These are phyloP conservation scores for Montipora cactus DNA, from an alignment of 64 coral and sea anemone species.

Conservation along the genomic window DNA sequence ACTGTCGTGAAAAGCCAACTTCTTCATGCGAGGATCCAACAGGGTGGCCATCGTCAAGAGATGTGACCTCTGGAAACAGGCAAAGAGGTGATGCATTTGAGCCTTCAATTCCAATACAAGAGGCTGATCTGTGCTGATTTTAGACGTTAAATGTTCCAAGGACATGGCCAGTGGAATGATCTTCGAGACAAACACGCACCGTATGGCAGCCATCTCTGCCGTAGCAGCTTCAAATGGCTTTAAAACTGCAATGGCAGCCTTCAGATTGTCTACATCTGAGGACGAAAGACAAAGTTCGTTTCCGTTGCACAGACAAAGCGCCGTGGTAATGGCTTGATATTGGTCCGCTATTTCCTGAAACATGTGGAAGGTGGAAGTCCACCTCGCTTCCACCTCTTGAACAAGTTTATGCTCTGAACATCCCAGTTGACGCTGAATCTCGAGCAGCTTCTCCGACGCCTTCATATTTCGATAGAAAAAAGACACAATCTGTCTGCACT, in stretches of 20 bases:
- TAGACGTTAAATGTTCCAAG: constrained; percentile 37
- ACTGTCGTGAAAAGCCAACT: constrained; percentile 3
- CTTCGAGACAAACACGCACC: constrained; percentile 20
- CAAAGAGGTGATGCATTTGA: constrained; percentile 23
- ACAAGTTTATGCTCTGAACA: constrained; percentile 15
- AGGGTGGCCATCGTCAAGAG: constrained; percentile 17
- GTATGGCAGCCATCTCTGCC: constrained; percentile 22
- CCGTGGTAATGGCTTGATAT: constrained; percentile 30
- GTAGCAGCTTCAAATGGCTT: constrained; percentile 19
- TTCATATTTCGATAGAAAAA: constrained; percentile 39
- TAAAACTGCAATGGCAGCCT: constrained; percentile 19
- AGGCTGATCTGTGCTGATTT: not conserved
- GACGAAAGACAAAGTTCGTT: constrained; percentile 16
- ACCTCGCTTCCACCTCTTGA: constrained; percentile 25
- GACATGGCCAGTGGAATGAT: constrained; percentile 39
- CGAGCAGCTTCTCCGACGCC: constrained; percentile 19
- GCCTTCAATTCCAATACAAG: constrained; percentile 18
- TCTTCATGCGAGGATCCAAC: constrained; percentile 53
- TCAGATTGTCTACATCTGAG: constrained; percentile 37
- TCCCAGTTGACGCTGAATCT: constrained; percentile 9
- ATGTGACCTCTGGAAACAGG: not conserved
- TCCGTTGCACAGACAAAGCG: constrained; percentile 43
- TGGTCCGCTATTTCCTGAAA: constrained; percentile 34
- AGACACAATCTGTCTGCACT: constrained; percentile 41
- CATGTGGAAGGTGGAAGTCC: constrained; percentile 43